Conservation (phyloP, 2,888 invertebrate species). For the Eupsilia transversa region DNA sequence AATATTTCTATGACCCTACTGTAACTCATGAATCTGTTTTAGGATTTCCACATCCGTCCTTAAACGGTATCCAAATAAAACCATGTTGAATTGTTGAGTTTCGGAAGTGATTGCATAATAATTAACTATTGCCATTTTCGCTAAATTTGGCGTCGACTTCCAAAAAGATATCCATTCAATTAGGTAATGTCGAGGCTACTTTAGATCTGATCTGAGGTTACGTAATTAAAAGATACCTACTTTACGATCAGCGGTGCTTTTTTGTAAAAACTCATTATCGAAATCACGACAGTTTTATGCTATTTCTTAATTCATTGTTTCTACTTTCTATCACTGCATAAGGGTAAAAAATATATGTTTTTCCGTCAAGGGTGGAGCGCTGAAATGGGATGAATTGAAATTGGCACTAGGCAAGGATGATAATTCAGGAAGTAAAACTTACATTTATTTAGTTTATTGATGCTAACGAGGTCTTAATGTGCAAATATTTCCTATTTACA, state of each 20-base stretch:
- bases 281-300: neutral
- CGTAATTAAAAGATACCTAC: constrained; percentile 10
- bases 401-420: constrained; percentile 3
- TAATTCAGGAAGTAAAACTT: constrained; percentile 31
- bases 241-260: neutral
- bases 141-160: neutral
- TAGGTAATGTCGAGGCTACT: constrained; percentile 36
- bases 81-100: neutral
- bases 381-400: neutral
- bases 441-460: constrained; percentile 23
- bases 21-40: neutral
- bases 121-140: constrained; percentile 14
- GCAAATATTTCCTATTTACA: constrained; percentile 48
- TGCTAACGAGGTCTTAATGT: constrained; percentile 41
- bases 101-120: constrained; percentile 27
- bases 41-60: constrained; percentile 12
- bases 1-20: constrained; percentile 8
- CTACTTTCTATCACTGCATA: too few species aligned
- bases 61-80: constrained; percentile 12
- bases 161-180: constrained; percentile 25
- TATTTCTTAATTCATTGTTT: neutral
- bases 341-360: neutral
- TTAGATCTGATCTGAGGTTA: constrained; percentile 8
- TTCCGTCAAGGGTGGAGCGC: neutral
- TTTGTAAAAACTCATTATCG: neutral